Conservation (phyloP, 2,797 vertebrate species). For the Staurois parvus region DNA sequence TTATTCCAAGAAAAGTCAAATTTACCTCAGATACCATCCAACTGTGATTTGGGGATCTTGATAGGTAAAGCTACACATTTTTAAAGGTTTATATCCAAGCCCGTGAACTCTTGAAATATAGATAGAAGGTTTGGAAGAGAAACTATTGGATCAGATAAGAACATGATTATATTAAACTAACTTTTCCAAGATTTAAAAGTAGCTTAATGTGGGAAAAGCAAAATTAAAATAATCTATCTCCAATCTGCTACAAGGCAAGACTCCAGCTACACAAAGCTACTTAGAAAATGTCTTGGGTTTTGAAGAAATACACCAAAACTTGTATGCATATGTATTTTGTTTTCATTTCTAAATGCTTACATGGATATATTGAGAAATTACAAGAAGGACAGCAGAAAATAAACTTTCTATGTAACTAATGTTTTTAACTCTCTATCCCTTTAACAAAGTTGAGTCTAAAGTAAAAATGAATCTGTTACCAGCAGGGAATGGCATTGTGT, state of each 20-base stretch:
- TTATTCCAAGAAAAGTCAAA: no score
- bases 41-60: no score
- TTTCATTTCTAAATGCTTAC: no score
- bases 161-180: neutral
- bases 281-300: no score
- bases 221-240: neutral
- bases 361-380: no score
- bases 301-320: neutral
- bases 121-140: no score
- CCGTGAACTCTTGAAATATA: no score
- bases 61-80: no score
- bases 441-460: constrained; percentile 1
- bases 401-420: neutral
- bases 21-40: no score
- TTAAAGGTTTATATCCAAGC: no score
- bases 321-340: no score
- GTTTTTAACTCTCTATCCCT: neutral
- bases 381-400: neutral
- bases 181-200: neutral
- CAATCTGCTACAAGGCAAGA: neutral
- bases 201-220: neutral
- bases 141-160: no score
- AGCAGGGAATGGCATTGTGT: neutral
- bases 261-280: neutral
- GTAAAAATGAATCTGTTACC: neutral